phyloP scores from a whole-genome alignment of 2,113 vertebrate genomes.

The Pteruthius melanotis region DNA sequence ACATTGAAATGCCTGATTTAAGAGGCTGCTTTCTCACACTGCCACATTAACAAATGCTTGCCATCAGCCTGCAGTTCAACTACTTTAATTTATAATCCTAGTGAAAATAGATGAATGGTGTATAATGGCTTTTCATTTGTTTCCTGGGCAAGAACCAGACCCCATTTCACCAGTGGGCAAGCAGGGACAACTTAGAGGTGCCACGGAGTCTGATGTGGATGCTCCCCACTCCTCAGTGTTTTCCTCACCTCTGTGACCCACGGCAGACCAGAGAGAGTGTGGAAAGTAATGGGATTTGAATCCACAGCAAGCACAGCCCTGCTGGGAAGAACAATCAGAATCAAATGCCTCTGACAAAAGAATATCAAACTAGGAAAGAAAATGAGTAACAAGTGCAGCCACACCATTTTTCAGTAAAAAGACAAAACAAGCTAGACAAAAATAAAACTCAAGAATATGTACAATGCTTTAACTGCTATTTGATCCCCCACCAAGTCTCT shows the following conservation, averaged over 20 bases:
- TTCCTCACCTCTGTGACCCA: background rate
- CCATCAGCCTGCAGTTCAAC: background rate
- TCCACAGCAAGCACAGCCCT: background rate
- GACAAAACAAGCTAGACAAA: too few relatives aligned
- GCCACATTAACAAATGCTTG: background rate
- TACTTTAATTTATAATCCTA: background rate
- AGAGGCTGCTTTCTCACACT: background rate
- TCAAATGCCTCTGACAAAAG: background rate
- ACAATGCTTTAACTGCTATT: too few relatives aligned
- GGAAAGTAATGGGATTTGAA: background rate
- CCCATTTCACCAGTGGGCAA: background rate
- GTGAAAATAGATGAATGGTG: background rate
- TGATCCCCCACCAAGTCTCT: too few relatives aligned
- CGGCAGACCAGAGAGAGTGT: background rate
- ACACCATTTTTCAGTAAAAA: too few relatives aligned
- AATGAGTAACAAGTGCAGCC: accelerated
- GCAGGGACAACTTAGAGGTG: background rate
- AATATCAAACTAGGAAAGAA: background rate
- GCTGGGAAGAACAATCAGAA: background rate
- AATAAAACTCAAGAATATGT: too few relatives aligned
- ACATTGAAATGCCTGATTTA: background rate
- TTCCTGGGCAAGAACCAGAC: background rate
- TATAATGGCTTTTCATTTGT: background rate
- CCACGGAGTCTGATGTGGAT: accelerated
- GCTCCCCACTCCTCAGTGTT: background rate